Base-by-base conservation (phyloP, 2,888 invertebrate species). In the Phania funesta region DNA sequence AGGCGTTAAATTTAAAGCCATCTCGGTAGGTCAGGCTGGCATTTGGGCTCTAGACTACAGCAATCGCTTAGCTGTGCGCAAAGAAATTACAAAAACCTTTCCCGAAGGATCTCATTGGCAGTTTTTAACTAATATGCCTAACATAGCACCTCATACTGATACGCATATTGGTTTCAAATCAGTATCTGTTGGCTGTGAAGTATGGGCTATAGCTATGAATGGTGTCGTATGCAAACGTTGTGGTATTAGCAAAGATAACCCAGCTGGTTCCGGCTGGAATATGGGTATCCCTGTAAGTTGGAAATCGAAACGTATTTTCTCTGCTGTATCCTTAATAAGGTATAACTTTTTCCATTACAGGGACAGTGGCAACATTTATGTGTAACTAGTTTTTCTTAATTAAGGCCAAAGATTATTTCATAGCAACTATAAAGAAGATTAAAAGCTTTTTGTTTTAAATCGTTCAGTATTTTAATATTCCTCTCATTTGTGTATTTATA, bases 101-200 rank as follows among this genome's bases (percentile, higher is more conserved):
- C 96, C 95, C 0, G 96, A 95, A 88, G 98, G 98, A 29, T 95
- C 95, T 24, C 94, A 95, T 87, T 98, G 98, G 98, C 95, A 95
- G 90, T 93, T 93, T 88, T 89, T 95, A 67, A 92, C 92, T 3
- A 91, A 93, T 70, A 92, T 93, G 90, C 92, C 93, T 50, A 92
- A 93, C 85, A 92, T 94, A 87, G 91, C 93, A 32, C 93, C 93
- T 38, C 92, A 93, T 84, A 91, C 92, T 26, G 93, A 92, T 85
- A 91, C 89, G 3, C 88, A 87, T 50, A 86, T 89, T 38, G 93
- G 94, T 20, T 95, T 95, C 87, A 94, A 95, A 86, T 94, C 95
- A 73, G 92, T 96, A 1, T 95, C 95, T 8, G 94, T 95, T 38
- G 94, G 94, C 54, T 92, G 93, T 60, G 95, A 95, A 88, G 94